phyloP scores from a whole-genome alignment of 2,797 vertebrate genomes.

The Falco cherrug region DNA sequence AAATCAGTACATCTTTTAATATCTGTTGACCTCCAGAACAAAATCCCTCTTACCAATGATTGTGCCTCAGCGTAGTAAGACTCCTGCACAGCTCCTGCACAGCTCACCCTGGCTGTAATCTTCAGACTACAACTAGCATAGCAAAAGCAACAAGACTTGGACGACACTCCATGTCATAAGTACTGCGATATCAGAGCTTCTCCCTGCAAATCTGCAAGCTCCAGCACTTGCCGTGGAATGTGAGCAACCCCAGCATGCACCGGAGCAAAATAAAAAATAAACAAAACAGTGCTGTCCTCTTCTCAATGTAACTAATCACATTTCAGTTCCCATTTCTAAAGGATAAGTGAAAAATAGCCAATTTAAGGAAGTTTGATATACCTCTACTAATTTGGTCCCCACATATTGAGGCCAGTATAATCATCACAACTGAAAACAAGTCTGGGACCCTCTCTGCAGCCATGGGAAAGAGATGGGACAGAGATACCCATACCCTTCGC shows the following conservation, averaged over 20 bases:
- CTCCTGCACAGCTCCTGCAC: not conserved
- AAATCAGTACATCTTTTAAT: not conserved
- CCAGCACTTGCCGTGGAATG: not conserved
- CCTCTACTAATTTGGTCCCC: not conserved
- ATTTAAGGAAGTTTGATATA: not conserved
- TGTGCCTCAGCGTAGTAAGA: accelerated
- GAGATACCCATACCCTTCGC: too few relatives aligned
- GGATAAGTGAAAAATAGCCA: not conserved
- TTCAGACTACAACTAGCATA: not conserved
- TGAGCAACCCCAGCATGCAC: not conserved
- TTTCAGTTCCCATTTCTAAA: not conserved
- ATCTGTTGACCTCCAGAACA: not conserved
- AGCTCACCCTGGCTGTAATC: not conserved
- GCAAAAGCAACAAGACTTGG: not conserved
- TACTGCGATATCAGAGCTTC: not conserved
- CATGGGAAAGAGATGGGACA: not conserved
- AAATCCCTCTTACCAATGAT: not conserved
- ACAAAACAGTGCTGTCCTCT: not conserved
- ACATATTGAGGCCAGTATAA: too few relatives aligned
- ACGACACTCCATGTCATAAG: accelerated
- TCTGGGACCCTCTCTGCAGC: not conserved
- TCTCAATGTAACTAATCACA: not conserved
- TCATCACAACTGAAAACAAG: not conserved
- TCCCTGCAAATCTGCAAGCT: not conserved
- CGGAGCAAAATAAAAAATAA: not conserved